A percentile compares a stretch with the other conserved stretches of the same genome.
phyloP scores from a whole-genome alignment of 1,140 invertebrate species.

The Wiebesia pumilae region DNA sequence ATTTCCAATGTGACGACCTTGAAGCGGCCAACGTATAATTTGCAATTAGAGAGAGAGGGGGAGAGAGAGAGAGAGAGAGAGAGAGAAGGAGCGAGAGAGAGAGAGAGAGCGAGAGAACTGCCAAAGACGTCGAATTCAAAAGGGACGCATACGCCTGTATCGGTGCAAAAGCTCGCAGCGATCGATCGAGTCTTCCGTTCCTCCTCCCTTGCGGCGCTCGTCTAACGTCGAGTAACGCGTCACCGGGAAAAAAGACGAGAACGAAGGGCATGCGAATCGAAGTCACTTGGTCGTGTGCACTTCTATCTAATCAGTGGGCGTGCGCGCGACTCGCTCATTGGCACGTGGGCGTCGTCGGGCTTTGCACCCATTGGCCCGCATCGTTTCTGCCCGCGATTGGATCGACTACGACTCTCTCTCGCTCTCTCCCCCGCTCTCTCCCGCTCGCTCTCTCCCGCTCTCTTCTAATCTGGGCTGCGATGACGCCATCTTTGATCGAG shows the following conservation, averaged over 20 bases:
- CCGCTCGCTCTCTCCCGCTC: slow-evolving; percentile 12
- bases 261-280: not conserved
- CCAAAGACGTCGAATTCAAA: no score
- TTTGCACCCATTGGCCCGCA: slow-evolving; percentile 62
- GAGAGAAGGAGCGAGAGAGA: no score
- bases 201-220: no score
- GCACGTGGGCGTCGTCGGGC: slow-evolving; percentile 69
- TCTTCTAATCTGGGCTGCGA: not conserved
- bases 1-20: no score
- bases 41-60: no score
- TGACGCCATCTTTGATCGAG: slow-evolving; percentile 6
- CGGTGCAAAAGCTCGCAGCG: no score
- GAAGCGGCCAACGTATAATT: no score
- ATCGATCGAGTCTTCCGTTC: no score
- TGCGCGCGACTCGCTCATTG: slow-evolving; percentile 67
- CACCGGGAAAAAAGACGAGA: not conserved
- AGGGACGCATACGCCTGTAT: no score
- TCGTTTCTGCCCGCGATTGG: slow-evolving; percentile 56
- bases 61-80: no score
- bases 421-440: no score
- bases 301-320: slow-evolving; percentile 72
- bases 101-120: no score
- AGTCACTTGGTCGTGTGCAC: not conserved
- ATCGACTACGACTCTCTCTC: slow-evolving; percentile 49
- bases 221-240: not conserved